These are phyloP conservation scores for Adelges cooleyi DNA, from an alignment of 1,140 invertebrate species.

Conservation along the genomic window DNA sequence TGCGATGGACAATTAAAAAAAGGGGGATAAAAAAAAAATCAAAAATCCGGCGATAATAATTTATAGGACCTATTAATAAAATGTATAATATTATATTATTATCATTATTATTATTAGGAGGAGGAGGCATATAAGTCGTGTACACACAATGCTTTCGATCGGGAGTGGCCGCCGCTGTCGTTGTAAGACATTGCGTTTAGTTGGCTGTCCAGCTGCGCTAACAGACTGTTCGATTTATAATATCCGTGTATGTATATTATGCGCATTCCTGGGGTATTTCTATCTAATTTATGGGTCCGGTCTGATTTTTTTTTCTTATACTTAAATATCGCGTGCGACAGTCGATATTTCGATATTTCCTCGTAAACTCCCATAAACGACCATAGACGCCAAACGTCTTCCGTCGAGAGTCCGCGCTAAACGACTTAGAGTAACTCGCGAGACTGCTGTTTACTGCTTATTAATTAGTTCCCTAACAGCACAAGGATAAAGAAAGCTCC, in stretches of 20 bases:
- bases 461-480: too few species aligned
- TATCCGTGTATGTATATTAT: neutral
- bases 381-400: neutral
- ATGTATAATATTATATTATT: neutral
- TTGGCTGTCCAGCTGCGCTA: conserved; percentile 20
- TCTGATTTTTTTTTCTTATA: conserved; percentile 1
- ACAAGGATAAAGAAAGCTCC: too few species aligned
- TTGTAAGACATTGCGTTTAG: conserved; percentile 6
- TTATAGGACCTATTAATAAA: conserved; percentile 28
- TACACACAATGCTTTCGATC: neutral
- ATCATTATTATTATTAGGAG: too few species aligned
- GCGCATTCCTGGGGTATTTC: neutral
- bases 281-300: conserved; percentile 18
- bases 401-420: neutral
- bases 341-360: conserved; percentile 3
- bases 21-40: neutral
- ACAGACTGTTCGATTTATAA: conserved; percentile 24
- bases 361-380: neutral
- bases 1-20: conserved; percentile 25
- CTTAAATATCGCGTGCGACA: conserved; percentile 5
- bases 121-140: neutral
- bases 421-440: neutral
- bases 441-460: too few species aligned
- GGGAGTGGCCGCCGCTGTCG: conserved; percentile 13
- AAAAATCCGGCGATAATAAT: conserved; percentile 24